Conservation (phyloP, 2,888 invertebrate species). For the Neoitamus cyanurus region DNA sequence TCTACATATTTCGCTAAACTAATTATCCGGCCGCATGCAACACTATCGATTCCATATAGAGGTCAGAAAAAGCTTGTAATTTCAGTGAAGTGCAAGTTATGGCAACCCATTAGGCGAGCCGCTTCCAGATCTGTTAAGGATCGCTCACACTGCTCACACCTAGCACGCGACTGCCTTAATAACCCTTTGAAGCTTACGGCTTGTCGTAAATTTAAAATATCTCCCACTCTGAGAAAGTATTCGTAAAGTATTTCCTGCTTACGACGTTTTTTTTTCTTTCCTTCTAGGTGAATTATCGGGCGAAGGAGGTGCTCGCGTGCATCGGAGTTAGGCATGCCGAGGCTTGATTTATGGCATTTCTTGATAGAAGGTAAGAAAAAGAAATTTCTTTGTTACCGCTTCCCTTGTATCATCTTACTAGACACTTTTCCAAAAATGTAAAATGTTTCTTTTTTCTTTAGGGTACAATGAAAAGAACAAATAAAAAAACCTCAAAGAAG, state of each 20-base stretch:
- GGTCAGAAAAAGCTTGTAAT: neutral
- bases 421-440: neutral
- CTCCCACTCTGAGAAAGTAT: neutral
- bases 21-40: slow-evolving; percentile 31
- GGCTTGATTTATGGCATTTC: slow-evolving; percentile 33
- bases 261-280: neutral
- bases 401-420: neutral
- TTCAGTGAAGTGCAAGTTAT: neutral
- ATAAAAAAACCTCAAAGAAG: too few species aligned
- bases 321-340: slow-evolving; percentile 38
- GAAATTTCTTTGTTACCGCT: neutral
- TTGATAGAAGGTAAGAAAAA: slow-evolving; percentile 32
- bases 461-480: too few species aligned
- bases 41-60: slow-evolving; percentile 13
- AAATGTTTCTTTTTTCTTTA: neutral
- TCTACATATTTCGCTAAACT: neutral
- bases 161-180: neutral
- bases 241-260: neutral
- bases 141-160: neutral
- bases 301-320: slow-evolving; percentile 29
- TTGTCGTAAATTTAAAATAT: neutral
- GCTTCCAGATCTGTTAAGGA: neutral
- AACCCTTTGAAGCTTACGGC: neutral
- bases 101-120: neutral
- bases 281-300: slow-evolving; percentile 19